Evolutionary conservation across 2,888 invertebrate species (phyloP).

Genomic region (Sturmia bella): DNA sequence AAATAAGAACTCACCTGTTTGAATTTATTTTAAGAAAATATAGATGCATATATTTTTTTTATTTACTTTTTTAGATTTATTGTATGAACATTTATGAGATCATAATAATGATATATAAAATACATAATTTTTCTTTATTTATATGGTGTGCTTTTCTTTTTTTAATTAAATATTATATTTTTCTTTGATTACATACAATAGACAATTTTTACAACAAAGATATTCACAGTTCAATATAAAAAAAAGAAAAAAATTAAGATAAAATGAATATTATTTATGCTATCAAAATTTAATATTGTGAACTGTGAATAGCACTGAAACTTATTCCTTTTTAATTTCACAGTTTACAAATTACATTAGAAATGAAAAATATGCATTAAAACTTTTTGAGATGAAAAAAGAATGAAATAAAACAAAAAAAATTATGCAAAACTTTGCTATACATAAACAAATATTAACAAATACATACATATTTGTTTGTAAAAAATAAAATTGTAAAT

Average conservation of each 20-base stretch:
- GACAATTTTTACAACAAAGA: constrained; percentile 40
- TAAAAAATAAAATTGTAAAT: constrained; percentile 44
- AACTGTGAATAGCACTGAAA: constrained; percentile 38
- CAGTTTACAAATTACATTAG: constrained; percentile 51
- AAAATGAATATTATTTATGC: neutral
- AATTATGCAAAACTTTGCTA: constrained; percentile 62
- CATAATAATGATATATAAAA: constrained; percentile 75
- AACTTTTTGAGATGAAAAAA: constrained; percentile 22
- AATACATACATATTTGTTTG: constrained; percentile 18
- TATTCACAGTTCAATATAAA: constrained; percentile 32
- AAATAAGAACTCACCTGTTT: constrained; percentile 26
- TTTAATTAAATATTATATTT: constrained; percentile 36
- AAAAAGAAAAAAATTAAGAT: neutral
- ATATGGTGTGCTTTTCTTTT: constrained; percentile 37
- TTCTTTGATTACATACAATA: constrained; percentile 23
- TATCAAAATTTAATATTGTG: neutral
- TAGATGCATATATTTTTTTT: constrained; percentile 57
- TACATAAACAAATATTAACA: constrained; percentile 51
- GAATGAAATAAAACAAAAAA: constrained; percentile 43
- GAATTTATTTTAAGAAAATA: neutral
- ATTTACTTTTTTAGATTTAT: constrained; percentile 72
- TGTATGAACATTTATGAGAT: constrained; percentile 82
- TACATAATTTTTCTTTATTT: constrained; percentile 56
- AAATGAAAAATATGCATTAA: constrained; percentile 17
- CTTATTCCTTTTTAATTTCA: constrained; percentile 37